A percentile compares a stretch with the other conserved stretches of the same genome.
Conservation (phyloP, 2,888 invertebrate genomes). For the Rhaphigaster nebulosa region DNA sequence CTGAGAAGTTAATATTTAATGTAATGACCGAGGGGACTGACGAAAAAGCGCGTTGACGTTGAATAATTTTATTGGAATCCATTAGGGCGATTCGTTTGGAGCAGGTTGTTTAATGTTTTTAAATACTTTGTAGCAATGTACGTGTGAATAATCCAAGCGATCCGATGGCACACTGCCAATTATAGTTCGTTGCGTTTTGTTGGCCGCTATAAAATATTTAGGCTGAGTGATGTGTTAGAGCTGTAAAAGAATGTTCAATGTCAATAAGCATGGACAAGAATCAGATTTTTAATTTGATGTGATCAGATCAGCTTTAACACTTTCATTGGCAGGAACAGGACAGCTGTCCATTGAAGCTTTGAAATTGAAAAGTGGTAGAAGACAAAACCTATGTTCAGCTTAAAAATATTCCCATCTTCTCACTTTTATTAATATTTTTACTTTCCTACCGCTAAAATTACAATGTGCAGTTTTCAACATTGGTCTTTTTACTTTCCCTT, state of each 20-base stretch:
- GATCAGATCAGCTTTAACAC: background rate
- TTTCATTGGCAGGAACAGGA: background rate
- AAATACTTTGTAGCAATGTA: slow-evolving; percentile 9
- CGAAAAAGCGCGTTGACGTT: background rate
- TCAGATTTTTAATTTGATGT: background rate
- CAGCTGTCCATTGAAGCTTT: background rate
- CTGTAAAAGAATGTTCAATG: slow-evolving; percentile 20
- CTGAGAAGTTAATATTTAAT: background rate
- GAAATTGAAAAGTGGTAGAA: background rate
- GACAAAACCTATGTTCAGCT: background rate
- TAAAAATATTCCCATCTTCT: no score
- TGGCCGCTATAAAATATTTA: background rate
- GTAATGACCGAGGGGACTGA: background rate
- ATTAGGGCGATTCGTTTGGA: background rate
- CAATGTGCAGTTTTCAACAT: no score
- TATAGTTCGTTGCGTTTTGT: background rate
- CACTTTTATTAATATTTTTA: no score
- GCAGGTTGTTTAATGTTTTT: slow-evolving; percentile 28
- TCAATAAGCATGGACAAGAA: background rate
- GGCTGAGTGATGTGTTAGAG: background rate
- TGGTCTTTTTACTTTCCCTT: no score
- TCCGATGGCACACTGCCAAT: background rate
- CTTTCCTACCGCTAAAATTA: no score
- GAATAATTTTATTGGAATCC: background rate
- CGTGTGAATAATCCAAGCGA: background rate